Base-by-base conservation (phyloP, 2,113 vertebrate species). In the Astur gentilis region DNA sequence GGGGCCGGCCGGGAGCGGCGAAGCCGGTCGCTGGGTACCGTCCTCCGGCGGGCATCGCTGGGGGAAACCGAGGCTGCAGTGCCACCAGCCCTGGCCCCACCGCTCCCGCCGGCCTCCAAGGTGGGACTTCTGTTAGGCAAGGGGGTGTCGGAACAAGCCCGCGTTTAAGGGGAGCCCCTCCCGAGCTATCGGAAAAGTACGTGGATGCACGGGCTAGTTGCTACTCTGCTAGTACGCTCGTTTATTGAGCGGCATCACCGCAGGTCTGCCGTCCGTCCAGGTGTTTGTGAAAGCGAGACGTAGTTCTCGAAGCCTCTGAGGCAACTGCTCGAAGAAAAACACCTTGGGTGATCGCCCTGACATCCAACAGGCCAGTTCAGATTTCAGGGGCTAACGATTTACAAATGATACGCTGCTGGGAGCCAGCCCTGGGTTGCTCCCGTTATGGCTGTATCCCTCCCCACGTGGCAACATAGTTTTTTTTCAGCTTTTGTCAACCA, bases 171-270 rank as follows among this genome's bases (percentile, higher is more conserved):
- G 34, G 38, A 73, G 21, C 15, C 26, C 40, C 57, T 47, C n/a
- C 25, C 16, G 9, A 66, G 40, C 34, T 47, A 1, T 7, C 1
- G 22, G 38, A 18, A 21, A 79, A 42, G 36, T 4, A 4, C 10
- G 25, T 11, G n/a, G 12, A 8, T 2, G 47, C 40, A 7, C 1
- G 12, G 64, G 20, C 14, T 36, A 7, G 54, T 4, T 27, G 60
- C 61, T 21, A 5, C 29, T 17, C 73, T 22, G 22, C 4, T 34
- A 29, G 26, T 26, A 9, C 0, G 14, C 4, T 19, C 19, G 1
- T 21, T 75, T n/a, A 11, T 6, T 4, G 10, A n/a, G 31, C 76
- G 26, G 89, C 50, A 55, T 9, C 55, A 5, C 66, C 1, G 18
- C 67, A 25, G 49, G 75, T 52, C 89, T 71, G 29, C 5, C 5